phyloP scores from a whole-genome alignment of 2,888 invertebrate species.

The Steromphala cineraria region DNA sequence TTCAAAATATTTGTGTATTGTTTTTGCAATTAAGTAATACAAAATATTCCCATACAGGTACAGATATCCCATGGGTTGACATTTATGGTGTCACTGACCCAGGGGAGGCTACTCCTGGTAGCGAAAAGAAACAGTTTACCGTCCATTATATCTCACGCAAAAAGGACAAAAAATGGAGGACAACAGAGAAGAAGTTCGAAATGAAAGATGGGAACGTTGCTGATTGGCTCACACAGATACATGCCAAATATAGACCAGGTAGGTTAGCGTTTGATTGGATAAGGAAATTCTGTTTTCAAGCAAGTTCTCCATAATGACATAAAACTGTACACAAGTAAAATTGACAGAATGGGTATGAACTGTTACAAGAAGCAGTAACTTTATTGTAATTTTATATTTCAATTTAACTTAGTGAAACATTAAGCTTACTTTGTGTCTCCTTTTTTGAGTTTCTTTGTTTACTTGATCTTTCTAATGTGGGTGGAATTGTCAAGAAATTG shows the following conservation, averaged over 20 bases:
- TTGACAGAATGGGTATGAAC: no score
- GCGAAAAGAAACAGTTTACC: not conserved
- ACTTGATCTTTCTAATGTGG: no score
- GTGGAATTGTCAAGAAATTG: no score
- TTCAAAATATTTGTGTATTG: no score
- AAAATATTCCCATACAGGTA: not conserved
- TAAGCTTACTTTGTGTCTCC: no score
- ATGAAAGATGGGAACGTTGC: not conserved
- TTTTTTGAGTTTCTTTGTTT: no score
- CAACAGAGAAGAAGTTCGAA: not conserved
- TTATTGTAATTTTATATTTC: no score
- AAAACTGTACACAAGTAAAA: no score
- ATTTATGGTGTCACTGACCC: not conserved
- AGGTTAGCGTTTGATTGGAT: not conserved
- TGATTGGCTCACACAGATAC: not conserved
- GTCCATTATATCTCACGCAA: not conserved
- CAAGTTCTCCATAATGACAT: no score
- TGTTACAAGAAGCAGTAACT: no score
- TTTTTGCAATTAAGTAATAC: no score
- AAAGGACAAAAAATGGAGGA: not conserved
- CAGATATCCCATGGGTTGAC: not conserved
- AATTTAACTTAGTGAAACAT: no score
- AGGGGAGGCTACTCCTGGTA: not conserved
- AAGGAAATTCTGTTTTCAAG: not conserved
- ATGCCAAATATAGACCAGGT: slow-evolving; percentile 6